These are phyloP conservation scores for Holothuria leucospilota DNA, from an alignment of 53 echinoderm and acorn worm genomes.

Conservation along the genomic window DNA sequence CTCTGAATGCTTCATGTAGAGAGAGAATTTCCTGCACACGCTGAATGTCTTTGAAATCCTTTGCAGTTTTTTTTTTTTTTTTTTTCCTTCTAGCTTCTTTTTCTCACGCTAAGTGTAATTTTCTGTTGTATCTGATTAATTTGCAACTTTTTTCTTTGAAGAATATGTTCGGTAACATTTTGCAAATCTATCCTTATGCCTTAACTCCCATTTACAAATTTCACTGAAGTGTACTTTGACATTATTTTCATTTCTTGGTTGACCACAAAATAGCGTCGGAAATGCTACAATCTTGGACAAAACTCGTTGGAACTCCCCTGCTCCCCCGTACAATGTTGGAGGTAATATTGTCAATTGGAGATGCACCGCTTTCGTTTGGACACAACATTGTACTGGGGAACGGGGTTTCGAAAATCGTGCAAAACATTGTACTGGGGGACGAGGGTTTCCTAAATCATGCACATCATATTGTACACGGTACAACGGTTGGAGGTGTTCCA, in stretches of 20 bases:
- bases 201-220: constrained; percentile 50
- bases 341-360: no score
- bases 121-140: constrained; percentile 53
- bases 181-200: constrained; percentile 50
- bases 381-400: no score
- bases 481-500: no score
- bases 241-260: constrained; percentile 6
- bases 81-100: constrained; percentile 30
- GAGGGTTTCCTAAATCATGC: no score
- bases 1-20: constrained; percentile 55
- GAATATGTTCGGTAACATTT: constrained; percentile 47
- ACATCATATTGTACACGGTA: no score
- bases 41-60: constrained; percentile 3
- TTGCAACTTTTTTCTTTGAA: constrained; percentile 49
- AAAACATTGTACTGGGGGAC: no score
- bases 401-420: no score
- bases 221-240: constrained; percentile 19
- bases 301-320: no score
- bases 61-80: constrained; percentile 43
- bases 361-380: no score
- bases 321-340: no score
- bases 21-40: not conserved
- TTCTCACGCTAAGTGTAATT: constrained; percentile 37
- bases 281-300: no score
- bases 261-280: constrained; percentile 47